phyloP scores from a whole-genome alignment of 2,888 invertebrate species.

The Alentia gelatinosa region DNA sequence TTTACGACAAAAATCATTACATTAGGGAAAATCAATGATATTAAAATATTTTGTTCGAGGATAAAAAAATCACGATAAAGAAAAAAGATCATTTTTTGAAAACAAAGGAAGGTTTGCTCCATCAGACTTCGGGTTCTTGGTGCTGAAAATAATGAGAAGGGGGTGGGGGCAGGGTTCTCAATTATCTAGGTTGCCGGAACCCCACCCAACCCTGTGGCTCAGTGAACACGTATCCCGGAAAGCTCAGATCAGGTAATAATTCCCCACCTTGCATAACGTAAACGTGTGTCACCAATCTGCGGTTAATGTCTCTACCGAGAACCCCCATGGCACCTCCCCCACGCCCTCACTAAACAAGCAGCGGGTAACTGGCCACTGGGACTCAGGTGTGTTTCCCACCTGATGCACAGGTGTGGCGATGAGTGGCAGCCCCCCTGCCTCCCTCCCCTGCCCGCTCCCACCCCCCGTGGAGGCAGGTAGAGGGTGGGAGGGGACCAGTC shows the following conservation, averaged over 20 bases:
- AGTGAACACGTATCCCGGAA: neutral
- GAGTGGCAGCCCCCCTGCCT: neutral
- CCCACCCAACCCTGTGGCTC: too few relatives aligned
- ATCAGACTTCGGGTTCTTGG: too few relatives aligned
- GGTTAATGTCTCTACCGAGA: neutral
- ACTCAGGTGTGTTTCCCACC: neutral
- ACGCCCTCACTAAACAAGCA: neutral
- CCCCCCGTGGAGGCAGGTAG: neutral
- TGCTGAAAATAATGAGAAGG: too few relatives aligned
- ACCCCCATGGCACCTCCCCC: neutral
- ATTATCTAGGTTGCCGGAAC: too few relatives aligned
- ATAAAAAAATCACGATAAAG: too few relatives aligned
- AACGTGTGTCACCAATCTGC: slow-evolving; percentile 1
- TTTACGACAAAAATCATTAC: too few relatives aligned
- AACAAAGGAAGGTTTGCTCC: too few relatives aligned
- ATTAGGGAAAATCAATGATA: too few relatives aligned
- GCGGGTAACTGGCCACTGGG: neutral
- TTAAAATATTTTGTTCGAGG: too few relatives aligned
- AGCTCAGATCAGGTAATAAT: neutral
- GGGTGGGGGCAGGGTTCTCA: too few relatives aligned
- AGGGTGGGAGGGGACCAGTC: neutral
- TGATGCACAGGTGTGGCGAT: neutral
- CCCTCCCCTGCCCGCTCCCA: neutral
- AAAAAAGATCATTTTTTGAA: too few relatives aligned
- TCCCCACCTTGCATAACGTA: neutral